Evolutionary conservation across 2,797 vertebrate genomes (phyloP), one percentile per base, ranked within the genome.

Genomic region (Hydrolagus colliei): DNA sequence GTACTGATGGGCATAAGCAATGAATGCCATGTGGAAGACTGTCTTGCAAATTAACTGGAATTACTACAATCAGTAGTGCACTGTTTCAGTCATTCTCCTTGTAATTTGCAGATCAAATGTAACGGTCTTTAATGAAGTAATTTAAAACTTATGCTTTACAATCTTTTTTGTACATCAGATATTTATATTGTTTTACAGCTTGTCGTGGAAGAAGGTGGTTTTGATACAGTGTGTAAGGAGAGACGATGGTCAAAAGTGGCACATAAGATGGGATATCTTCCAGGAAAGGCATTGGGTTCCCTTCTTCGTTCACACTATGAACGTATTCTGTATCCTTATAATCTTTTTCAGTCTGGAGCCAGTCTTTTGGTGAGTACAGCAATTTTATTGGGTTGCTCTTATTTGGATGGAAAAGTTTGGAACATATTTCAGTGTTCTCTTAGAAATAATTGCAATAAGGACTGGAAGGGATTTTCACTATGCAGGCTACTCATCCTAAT

Each of bases 241-340:
- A 95, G 98, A 85, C 97, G 96, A 88, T 99, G 98, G 98, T 98
- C 96, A 85, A 97, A 94, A 93, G 98, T 99, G 88, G 97, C 97
- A 0, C 94, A 96, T 11, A 98, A 93, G 92, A 97, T 99, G 98
- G 97, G 97, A 68, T 99, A 98, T 91, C 95, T 97, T 87, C 96
- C 96, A 20, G 98, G 98, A 88, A 99, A 97, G 87, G 97, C 98
- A 0, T 95, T 99, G 88, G 97, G 98, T 84, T 99, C 97, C 0
- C 98, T 99, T 91, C 95, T 99, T 87, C 93, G 97, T 9, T 94
- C 96, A 0, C 98, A 99, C 87, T 99, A 98, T 52, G 98, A 99
- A 87, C 92, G 97, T 82, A 96, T 99, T 89, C 96, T 99, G 86
- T 97, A 96, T 88, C 98, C 98, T 11, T 99, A 97, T 92, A 98